These are phyloP conservation scores for Ephestia elutella DNA, from an alignment of 1,140 invertebrate genomes.

Conservation along the genomic window DNA sequence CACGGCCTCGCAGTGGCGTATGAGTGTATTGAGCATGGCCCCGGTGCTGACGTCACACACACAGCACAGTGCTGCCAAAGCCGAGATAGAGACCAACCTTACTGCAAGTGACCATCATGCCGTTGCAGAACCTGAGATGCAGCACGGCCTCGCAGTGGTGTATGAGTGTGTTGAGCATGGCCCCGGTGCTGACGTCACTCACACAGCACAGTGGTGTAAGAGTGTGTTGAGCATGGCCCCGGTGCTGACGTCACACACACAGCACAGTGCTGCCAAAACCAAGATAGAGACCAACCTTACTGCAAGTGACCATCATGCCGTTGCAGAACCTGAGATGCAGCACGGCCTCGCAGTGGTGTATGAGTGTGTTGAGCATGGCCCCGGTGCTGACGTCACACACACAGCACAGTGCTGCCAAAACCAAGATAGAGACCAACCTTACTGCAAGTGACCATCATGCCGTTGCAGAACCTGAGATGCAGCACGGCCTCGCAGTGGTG, in stretches of 20 bases:
- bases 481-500: slow-evolving; percentile 99
- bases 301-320: slow-evolving; percentile 99
- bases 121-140: slow-evolving; percentile 98
- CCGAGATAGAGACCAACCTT: too few species aligned
- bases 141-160: slow-evolving; percentile 99
- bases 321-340: slow-evolving; percentile 98
- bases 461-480: slow-evolving; percentile 98
- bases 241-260: slow-evolving; percentile 91
- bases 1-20: slow-evolving; percentile 99
- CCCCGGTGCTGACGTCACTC: slow-evolving; percentile 92
- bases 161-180: slow-evolving; percentile 98
- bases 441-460: slow-evolving; percentile 99
- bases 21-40: slow-evolving; percentile 98
- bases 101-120: slow-evolving; percentile 99
- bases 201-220: slow-evolving; percentile 99
- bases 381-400: slow-evolving; percentile 93
- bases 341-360: slow-evolving; percentile 99
- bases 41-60: slow-evolving; percentile 93
- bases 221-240: slow-evolving; percentile 98
- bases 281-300: slow-evolving; percentile 91
- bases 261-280: slow-evolving; percentile 98
- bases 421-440: too few species aligned
- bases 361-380: slow-evolving; percentile 98
- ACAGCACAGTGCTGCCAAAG: slow-evolving; percentile 97
- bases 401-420: slow-evolving; percentile 97